Base-by-base conservation (phyloP, 2,888 invertebrate genomes). In the Helicoverpa assulta region DNA sequence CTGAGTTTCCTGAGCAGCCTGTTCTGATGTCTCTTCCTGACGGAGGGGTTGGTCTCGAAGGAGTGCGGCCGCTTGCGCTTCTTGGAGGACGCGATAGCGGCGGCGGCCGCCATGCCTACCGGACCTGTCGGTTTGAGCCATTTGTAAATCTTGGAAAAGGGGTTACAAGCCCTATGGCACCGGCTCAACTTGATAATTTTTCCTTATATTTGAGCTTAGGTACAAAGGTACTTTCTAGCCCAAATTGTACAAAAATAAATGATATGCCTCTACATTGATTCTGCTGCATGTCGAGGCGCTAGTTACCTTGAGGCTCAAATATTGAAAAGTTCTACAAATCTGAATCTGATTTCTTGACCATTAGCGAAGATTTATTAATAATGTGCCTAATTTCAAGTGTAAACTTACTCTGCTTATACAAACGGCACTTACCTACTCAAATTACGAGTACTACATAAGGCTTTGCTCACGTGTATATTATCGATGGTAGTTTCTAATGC, bases 21-120 rank as follows among this genome's bases (percentile, higher is more conserved):
- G 90, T 99, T 99, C 93, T 99, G 99, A 93, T 99, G 99, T 63
- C 99, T 96, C 94, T 99, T 99, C 86, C 99, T 96, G 82, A 99
- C 99, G 51, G 99, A 99, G 2, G 99, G 99, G 96, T 99, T 99
- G 63, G 99, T 99, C 95, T 99, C 99, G 93, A 99, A 99, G 70
- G 98, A 98, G 95, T 99, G 99, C 52, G 99, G 99, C 84, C 99
- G 96, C 96, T 99, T 99, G 86, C 99, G 96, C 90, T 99, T 99
- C 93, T 99, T 99, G 0, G 99, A 98, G 5, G 99, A 99, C 26
- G 98, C 98, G 85, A 99, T 99, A 54, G 99, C 99, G 54, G 99
- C 99, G 5, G 99, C 99, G 5, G 99, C 99, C 21, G 99, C 99
- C 92, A 99, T 98, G 57, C 99, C 99, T 69, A 99, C 98, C 14